Evolutionary conservation across 2,888 invertebrate genomes (phyloP).

Genomic region (Anoncus sp.): DNA sequence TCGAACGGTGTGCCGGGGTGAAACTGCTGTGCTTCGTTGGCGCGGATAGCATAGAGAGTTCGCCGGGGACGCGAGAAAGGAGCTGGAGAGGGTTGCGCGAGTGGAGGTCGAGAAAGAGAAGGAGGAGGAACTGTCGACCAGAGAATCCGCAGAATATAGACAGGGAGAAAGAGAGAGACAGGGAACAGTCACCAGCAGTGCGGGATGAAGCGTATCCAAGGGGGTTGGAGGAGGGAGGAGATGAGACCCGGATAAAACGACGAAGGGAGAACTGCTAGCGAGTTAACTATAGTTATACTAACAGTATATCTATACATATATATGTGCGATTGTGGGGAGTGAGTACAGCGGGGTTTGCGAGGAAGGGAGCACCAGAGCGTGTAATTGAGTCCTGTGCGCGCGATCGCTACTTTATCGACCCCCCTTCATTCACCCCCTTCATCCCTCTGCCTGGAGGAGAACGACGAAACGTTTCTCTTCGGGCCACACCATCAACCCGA

Average conservation of each 20-base stretch:
- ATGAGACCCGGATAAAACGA: slow-evolving; percentile 55
- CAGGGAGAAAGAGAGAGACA: slow-evolving; percentile 53
- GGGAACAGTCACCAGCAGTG: slow-evolving; percentile 45
- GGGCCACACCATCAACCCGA: slow-evolving; percentile 55
- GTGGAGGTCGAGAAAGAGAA: slow-evolving; percentile 30
- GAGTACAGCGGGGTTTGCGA: slow-evolving; percentile 56
- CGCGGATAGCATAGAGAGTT: slow-evolving; percentile 40
- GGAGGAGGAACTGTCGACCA: slow-evolving; percentile 60
- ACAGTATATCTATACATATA: not conserved
- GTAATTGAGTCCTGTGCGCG: slow-evolving; percentile 82
- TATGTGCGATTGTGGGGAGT: slow-evolving; percentile 37
- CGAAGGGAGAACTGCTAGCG: slow-evolving; percentile 46
- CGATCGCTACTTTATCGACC: slow-evolving; percentile 83
- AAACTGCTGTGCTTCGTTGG: slow-evolving; percentile 46
- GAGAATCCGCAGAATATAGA: slow-evolving; percentile 45
- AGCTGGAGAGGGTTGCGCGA: slow-evolving; percentile 48
- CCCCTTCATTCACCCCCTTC: slow-evolving; percentile 70
- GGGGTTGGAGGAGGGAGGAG: slow-evolving; percentile 21
- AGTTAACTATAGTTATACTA: slow-evolving; percentile 29
- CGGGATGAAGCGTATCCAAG: slow-evolving; percentile 58
- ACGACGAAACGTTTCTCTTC: slow-evolving; percentile 60
- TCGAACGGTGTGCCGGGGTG: slow-evolving; percentile 56
- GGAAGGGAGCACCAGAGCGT: slow-evolving; percentile 79
- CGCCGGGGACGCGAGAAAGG: slow-evolving; percentile 50
- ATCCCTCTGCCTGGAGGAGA: slow-evolving; percentile 50